phyloP scores from a whole-genome alignment of 2,797 vertebrate species.

The Crax fasciolata region DNA sequence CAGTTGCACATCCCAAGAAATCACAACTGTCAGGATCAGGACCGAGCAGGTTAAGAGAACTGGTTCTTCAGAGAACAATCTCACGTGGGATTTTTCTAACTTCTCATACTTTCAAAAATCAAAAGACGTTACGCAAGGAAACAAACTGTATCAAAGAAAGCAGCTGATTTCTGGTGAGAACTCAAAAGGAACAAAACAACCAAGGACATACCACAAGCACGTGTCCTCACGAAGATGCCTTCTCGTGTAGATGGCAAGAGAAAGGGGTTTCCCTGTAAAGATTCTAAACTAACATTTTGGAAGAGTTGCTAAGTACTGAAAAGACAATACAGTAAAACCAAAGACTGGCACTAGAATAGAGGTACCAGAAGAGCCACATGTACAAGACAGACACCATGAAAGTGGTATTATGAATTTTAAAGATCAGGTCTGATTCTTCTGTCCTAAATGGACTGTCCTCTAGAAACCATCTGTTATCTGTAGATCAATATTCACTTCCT shows the following conservation, averaged over 20 bases:
- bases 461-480: neutral
- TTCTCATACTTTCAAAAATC: neutral
- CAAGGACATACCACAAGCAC: neutral
- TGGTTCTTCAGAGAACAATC: neutral
- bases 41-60: neutral
- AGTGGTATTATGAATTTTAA: neutral
- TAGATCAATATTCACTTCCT: neutral
- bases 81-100: neutral
- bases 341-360: neutral
- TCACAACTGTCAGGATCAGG: neutral
- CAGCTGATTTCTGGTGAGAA: neutral
- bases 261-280: neutral
- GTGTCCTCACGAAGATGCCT: neutral
- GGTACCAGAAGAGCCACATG: neutral
- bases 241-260: neutral
- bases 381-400: neutral
- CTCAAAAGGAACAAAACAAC: neutral
- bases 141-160: neutral
- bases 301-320: neutral
- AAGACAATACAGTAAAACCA: neutral
- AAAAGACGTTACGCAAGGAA: neutral
- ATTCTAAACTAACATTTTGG: neutral
- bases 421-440: neutral
- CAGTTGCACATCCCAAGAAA: neutral
- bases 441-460: neutral